Conservation (phyloP, 2,797 vertebrate species). For the Toxotes lorentzi region DNA sequence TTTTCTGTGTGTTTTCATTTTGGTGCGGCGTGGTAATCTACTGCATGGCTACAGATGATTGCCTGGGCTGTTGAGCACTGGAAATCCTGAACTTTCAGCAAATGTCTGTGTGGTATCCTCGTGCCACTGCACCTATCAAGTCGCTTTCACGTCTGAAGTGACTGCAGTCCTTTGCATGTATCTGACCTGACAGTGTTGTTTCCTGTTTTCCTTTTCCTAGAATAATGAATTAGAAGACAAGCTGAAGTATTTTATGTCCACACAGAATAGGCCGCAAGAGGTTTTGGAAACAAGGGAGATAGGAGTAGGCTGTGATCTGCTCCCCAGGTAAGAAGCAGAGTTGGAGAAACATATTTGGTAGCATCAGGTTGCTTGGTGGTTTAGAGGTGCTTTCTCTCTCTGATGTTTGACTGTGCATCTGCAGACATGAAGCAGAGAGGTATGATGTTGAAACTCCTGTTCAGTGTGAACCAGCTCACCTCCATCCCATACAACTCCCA, state of each 20-base stretch:
- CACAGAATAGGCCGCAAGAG: conserved; percentile 87
- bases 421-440: conserved; percentile 69
- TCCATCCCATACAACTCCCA: conserved; percentile 43
- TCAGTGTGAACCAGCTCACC: conserved; percentile 51
- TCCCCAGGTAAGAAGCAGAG: conserved; percentile 87
- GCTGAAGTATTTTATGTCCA: conserved; percentile 93
- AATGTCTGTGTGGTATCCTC: conserved; percentile 44
- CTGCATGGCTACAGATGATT: conserved; percentile 52
- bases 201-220: conserved; percentile 87
- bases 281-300: conserved; percentile 90
- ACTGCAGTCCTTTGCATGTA: conserved; percentile 70
- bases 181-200: conserved; percentile 80
- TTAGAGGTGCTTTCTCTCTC: conserved; percentile 44
- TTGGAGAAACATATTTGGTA: conserved; percentile 6
- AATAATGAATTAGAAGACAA: conserved; percentile 99
- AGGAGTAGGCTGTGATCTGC: conserved; percentile 91
- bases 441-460: conserved; percentile 53
- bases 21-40: conserved; percentile 53
- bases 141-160: conserved; percentile 52
- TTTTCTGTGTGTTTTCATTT: neutral
- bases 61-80: conserved; percentile 44
- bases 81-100: conserved; percentile 36
- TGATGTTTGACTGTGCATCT: conserved; percentile 67
- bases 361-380: conserved; percentile 11
- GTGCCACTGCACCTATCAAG: conserved; percentile 47